Evolutionary conservation across 2,888 invertebrate genomes (phyloP), one percentile per base, ranked within the genome.

Genomic region (Parnassius apollo): DNA sequence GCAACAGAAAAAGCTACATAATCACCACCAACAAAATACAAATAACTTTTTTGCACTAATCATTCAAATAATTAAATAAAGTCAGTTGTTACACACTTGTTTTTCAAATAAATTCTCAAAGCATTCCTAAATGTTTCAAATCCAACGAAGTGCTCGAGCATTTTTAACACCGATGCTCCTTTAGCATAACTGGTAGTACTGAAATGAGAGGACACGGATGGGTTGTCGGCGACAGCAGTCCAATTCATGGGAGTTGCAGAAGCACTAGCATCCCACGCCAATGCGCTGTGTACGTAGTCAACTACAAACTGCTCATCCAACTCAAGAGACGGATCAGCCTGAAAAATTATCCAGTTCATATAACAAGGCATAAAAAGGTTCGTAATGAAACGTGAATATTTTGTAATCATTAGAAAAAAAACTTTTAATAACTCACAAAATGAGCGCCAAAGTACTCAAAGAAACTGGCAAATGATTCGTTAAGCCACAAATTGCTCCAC

Each of bases 401-500:
- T 35, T 35, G 4, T 35, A 35, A 35, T 35, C 35, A 35, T 2
- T 35, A 7, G 0, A 35, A 35, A 35, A 35, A 35, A 48, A 48
- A 48, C n/a, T n/a, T 48, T n/a, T 12, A 12, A 18, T 42, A 25
- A 75, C 79, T 76, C 78, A 92, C 94, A 71, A 81, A 77, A 49
- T 94, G 93, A 56, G 94, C 93, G 10, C 88, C 92, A 57, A 93
- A 93, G 76, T 95, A 96, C 83, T 97, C 94, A 69, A 95, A 95
- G 81, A 93, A 96, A 59, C 93, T 93, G 0, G 96, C 96, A 66
- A 94, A 95, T 9, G 93, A 94, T 78, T 95, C 94, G 72, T 94
- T 95, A 0, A 96, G 86, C 95, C 96, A 96, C 42, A 95, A 87
- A 74, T 94, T 94, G 64, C 94, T 93, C 96, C 96, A 96, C 95